These are phyloP conservation scores for Pelecanus crispus DNA, from an alignment of 2,113 vertebrate genomes.

Conservation along the genomic window DNA sequence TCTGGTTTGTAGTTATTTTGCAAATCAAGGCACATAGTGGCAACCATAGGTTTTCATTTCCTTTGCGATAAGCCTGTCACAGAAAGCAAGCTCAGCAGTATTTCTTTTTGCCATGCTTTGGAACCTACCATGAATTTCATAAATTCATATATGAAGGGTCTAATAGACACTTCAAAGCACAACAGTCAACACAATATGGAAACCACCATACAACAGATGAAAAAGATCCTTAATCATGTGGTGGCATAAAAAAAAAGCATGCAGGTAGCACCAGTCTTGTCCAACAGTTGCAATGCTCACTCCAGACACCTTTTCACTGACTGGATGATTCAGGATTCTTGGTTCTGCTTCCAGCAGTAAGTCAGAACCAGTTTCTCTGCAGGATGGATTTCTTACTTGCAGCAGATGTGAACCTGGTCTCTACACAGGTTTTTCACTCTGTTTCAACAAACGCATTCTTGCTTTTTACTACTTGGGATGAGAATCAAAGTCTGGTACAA, in stretches of 20 bases:
- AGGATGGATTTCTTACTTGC: neutral
- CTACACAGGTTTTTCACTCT: rapidly evolving
- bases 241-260: neutral
- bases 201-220: rapidly evolving
- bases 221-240: neutral
- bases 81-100: neutral
- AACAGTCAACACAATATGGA: neutral
- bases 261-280: neutral
- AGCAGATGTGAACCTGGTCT: neutral
- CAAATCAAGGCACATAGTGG: neutral
- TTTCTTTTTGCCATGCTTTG: neutral
- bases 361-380: neutral
- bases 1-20: neutral
- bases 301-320: neutral
- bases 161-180: neutral
- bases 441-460: neutral
- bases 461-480: neutral
- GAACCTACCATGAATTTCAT: neutral
- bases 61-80: neutral
- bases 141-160: neutral
- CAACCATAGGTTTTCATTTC: neutral
- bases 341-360: neutral
- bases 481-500: neutral
- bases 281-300: neutral
- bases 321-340: neutral